phyloP scores from a whole-genome alignment of 2,113 vertebrate genomes.

The Aplodontia rufa region DNA sequence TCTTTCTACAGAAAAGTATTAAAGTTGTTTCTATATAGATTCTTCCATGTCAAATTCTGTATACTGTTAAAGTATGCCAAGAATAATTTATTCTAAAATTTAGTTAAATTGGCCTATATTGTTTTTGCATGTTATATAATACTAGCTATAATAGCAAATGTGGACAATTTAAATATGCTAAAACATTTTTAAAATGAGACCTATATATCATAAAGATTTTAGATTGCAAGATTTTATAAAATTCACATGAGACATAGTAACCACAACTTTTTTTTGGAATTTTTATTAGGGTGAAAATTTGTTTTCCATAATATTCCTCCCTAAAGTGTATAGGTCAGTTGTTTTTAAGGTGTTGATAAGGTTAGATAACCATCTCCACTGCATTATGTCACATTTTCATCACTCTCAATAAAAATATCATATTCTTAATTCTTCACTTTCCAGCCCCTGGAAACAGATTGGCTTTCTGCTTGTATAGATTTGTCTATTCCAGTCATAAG shows the following conservation, averaged over 20 bases:
- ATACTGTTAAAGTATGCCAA: neutral
- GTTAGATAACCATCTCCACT: neutral
- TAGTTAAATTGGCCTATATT: neutral
- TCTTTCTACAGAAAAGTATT: neutral
- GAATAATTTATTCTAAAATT: slow-evolving; percentile 5
- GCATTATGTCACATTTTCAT: neutral
- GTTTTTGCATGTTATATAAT: neutral
- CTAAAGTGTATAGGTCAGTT: neutral
- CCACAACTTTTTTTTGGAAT: neutral
- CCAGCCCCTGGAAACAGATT: neutral
- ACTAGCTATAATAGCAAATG: neutral
- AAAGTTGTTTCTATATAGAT: neutral
- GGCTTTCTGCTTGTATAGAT: neutral
- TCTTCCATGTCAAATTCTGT: neutral
- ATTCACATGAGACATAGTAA: neutral
- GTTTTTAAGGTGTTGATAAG: neutral
- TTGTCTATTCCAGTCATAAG: neutral
- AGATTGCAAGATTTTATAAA: neutral
- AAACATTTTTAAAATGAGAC: neutral
- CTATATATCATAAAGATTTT: neutral
- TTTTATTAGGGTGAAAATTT: neutral
- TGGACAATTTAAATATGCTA: neutral
- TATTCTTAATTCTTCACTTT: neutral
- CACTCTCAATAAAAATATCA: neutral
- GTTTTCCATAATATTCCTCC: neutral